Evolutionary conservation across 1,140 invertebrate species (phyloP).

Genomic region (Drosophila santomea): DNA sequence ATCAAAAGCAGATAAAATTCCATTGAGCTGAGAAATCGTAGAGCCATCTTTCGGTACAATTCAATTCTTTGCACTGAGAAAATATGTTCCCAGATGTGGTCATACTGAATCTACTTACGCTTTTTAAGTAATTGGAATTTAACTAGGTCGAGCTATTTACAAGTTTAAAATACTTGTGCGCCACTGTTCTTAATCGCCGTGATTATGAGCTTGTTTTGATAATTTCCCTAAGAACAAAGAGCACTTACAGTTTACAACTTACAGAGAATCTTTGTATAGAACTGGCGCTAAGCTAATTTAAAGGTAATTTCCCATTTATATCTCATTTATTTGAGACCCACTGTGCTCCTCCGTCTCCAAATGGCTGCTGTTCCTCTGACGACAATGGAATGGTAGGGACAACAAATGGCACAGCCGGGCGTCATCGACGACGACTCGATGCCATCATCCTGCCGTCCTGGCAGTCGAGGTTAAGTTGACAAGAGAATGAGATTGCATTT

Average conservation of each 20-base stretch:
- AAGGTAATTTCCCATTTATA: slow-evolving; percentile 18
- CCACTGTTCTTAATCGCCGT: too few species aligned
- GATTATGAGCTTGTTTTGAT: slow-evolving; percentile 13
- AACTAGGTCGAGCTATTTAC: too few species aligned
- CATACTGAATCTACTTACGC: too few species aligned
- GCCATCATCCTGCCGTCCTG: slow-evolving; percentile 44
- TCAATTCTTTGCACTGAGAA: slow-evolving; percentile 4
- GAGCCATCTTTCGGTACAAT: slow-evolving; percentile 9
- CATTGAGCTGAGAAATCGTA: slow-evolving; percentile 11
- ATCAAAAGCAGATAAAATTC: slow-evolving; percentile 32
- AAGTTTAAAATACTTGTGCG: too few species aligned
- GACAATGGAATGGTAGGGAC: slow-evolving; percentile 29
- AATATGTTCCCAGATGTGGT: neutral
- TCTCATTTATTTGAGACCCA: slow-evolving; percentile 19
- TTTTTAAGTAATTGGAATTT: too few species aligned
- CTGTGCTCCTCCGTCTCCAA: slow-evolving; percentile 27
- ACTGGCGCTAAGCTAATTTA: neutral
- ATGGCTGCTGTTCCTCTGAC: slow-evolving; percentile 30
- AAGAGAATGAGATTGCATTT: slow-evolving; percentile 82
- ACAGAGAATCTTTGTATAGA: neutral
- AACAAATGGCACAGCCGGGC: slow-evolving; percentile 58
- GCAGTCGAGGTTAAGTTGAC: slow-evolving; percentile 79
- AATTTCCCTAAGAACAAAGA: neutral
- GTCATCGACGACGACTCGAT: slow-evolving; percentile 30
- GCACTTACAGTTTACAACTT: neutral